phyloP scores from a whole-genome alignment of 2,113 vertebrate genomes.

The Tetrax tetrax region DNA sequence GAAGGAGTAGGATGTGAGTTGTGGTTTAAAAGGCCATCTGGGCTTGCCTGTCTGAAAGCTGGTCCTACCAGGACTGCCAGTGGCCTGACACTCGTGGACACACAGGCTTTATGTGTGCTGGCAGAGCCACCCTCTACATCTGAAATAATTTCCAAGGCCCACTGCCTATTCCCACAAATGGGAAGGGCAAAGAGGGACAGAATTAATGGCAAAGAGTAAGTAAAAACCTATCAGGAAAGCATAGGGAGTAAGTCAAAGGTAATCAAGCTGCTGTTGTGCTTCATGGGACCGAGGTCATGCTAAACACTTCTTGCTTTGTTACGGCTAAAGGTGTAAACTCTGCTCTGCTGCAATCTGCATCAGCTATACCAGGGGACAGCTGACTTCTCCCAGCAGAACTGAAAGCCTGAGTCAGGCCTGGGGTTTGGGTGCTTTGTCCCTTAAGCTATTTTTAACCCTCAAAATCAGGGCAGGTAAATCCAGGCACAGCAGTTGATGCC shows the following conservation, averaged over 20 bases:
- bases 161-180: not conserved
- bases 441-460: not conserved
- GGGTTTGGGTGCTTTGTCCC: not conserved
- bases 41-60: not conserved
- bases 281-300: rapidly evolving
- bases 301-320: not conserved
- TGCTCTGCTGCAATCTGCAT: not conserved
- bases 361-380: not conserved
- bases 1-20: not conserved
- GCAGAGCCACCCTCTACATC: not conserved
- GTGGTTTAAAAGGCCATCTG: not conserved
- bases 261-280: not conserved
- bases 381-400: not conserved
- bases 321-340: not conserved
- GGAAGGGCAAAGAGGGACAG: not conserved
- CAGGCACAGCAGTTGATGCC: not conserved
- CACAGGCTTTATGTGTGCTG: not conserved
- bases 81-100: rapidly evolving
- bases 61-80: not conserved
- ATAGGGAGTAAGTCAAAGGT: not conserved
- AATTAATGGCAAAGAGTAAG: not conserved
- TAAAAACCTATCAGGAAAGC: not conserved
- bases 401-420: not conserved
- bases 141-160: not conserved
- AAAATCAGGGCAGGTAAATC: not conserved